Base-by-base conservation (phyloP, 2,113 vertebrate genomes). In the Oxyura jamaicensis region DNA sequence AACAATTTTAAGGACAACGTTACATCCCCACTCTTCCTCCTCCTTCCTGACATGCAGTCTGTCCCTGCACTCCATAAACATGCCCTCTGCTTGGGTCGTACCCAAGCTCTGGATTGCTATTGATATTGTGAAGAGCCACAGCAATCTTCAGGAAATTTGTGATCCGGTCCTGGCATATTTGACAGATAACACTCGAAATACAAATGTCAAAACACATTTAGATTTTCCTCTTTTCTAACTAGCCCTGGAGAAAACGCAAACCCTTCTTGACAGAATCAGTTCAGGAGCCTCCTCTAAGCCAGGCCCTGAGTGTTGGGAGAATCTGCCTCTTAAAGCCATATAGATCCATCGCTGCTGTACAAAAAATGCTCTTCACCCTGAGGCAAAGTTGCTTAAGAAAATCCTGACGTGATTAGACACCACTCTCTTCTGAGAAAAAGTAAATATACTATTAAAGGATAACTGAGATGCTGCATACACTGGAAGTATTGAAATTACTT, bases 201-300 rank as follows among this genome's bases (percentile, higher is more conserved):
- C 76, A 90, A 97, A 93, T 98, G 98, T 98, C 98, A 69, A 80
- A 96, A 98, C 13, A 3, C 92, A 98, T 98, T 98, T 98, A 93
- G 97, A 63, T 98, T 83, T 52, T 94, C 74, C 62, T 83, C 90
- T 33, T 41, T 90, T 90, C 88, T 88, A 96, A 94, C 94, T 90
- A 58, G 41, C 96, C 94, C 48, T 60, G 94, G 91, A 97, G 96
- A 97, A 96, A 94, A 97, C 93, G 91, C 97, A 98, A 98, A 98
- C 91, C 50, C 91, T 97, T 97, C 95, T 96, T 98, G 98, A 98
- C 98, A 98, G 98, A 98, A 98, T 98, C 97, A 98, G 98, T 98
- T 97, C 98, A 98, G 89, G 82, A 92, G 84, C 93, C 85, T 96
- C 96, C 98, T 97, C 90, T 90, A 96, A 98, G 98, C 95, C 96